Evolutionary conservation across 2,113 vertebrate species (phyloP), one percentile per base, ranked within the genome.

Genomic region (Zapus hudsonius): DNA sequence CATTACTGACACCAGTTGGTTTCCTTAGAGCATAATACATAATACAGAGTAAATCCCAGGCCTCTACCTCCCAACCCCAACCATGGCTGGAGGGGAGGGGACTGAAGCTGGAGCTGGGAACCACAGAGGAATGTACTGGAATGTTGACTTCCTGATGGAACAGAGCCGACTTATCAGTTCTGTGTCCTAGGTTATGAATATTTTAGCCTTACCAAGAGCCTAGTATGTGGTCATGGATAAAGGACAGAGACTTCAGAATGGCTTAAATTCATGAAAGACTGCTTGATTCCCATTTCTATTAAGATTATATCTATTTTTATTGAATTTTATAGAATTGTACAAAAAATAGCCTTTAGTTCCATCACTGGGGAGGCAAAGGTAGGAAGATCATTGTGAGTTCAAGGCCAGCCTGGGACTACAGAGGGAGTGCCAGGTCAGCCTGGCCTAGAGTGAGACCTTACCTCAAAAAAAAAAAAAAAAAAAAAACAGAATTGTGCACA

Each of bases 11-110:
- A 83, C 10, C 22, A 52, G 22, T 15, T n/a, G 8, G 63, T 61
- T 78, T 16, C 6, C 22, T 78, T 61, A 13, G 38, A 91, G 23
- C 25, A 20, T 83, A 89, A 75, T 15, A 61, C 25, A 4, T 74
- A 79, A 84, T 22, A 66, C 17, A 69, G 40, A 81, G 80, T 87
- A 87, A 81, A 90, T 76, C 74, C 2, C n/a, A 85, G 52, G 33
- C 9, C 3, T 89, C 42, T 42, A 44, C 8, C 12, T 12, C 11
- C 22, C 0, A 66, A 13, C 57, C 16, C 13, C 15, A 66, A 29
- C 29, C 23, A 31, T 59, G 63, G 22, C 40, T 88, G 17, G 47
- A 85, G 23, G n/a, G 82, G n/a, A 69, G 29, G 40, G 40, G 4
- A 81, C 63, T 52, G 33, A 17, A 81, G 20, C 4, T 87, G 47